phyloP scores from a whole-genome alignment of 2,113 vertebrate species.

The Eclectus roratus region DNA sequence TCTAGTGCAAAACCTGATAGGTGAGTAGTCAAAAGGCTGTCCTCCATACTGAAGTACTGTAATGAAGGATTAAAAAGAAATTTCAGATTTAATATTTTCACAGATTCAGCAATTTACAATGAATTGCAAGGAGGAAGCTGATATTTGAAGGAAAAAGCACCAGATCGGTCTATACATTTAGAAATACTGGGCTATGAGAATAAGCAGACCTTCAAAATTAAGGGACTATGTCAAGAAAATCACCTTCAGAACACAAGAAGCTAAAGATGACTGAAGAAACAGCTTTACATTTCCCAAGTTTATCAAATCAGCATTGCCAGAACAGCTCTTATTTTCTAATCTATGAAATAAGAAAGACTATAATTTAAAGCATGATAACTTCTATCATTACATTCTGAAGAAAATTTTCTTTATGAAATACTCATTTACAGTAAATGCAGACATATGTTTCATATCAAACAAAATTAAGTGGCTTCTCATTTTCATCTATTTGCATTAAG shows the following conservation, averaged over 20 bases:
- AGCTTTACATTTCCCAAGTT: background rate
- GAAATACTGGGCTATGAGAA: background rate
- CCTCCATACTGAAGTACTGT: slow-evolving; percentile 88
- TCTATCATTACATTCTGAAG: background rate
- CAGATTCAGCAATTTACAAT: background rate
- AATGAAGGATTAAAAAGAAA: background rate
- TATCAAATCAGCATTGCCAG: background rate
- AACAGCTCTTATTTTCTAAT: background rate
- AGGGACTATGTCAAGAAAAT: background rate
- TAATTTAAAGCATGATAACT: background rate
- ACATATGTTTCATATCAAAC: background rate
- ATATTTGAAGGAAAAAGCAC: background rate
- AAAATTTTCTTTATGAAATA: background rate
- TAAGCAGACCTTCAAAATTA: background rate
- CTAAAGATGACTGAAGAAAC: background rate
- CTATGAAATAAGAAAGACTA: background rate
- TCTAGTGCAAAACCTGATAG: slow-evolving; percentile 88
- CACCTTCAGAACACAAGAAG: background rate
- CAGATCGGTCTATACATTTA: background rate
- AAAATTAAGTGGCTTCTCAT: background rate
- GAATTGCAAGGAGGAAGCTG: background rate
- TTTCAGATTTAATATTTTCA: background rate
- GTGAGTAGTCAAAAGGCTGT: slow-evolving; percentile 93
- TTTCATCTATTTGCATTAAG: background rate
- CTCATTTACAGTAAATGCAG: background rate